phyloP scores from a whole-genome alignment of 2,797 vertebrate genomes.

The Acanthornis magna region DNA sequence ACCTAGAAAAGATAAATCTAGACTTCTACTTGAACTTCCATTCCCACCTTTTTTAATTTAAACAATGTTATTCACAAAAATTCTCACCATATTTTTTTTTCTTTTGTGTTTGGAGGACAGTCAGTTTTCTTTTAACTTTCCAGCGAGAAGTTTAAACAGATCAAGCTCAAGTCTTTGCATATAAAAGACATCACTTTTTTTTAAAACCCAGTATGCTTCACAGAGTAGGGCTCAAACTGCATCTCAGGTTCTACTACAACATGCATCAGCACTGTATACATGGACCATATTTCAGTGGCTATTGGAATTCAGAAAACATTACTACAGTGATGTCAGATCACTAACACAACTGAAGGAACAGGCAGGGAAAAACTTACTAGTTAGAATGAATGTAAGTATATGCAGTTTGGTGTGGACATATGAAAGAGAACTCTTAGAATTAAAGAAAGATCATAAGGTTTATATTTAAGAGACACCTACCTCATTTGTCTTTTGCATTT shows the following conservation, averaged over 20 bases:
- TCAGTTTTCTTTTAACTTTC: not conserved
- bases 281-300: not conserved
- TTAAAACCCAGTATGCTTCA: not conserved
- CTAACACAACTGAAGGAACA: not conserved
- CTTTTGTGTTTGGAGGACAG: not conserved
- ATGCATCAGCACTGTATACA: not conserved
- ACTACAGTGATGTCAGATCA: not conserved
- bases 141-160: not conserved
- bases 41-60: not conserved
- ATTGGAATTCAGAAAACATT: not conserved
- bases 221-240: not conserved
- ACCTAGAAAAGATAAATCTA: not conserved
- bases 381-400: not conserved
- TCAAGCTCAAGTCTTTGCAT: not conserved
- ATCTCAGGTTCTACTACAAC: not conserved
- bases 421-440: not conserved
- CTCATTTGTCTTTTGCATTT: conserved; percentile 76
- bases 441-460: not conserved
- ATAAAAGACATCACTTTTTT: not conserved
- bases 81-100: not conserved
- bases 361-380: not conserved
- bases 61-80: not conserved
- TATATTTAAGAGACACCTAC: conserved; percentile 63
- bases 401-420: not conserved
- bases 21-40: not conserved